Conservation (phyloP, 2,797 vertebrate species). For the Tenualosa ilisha region DNA sequence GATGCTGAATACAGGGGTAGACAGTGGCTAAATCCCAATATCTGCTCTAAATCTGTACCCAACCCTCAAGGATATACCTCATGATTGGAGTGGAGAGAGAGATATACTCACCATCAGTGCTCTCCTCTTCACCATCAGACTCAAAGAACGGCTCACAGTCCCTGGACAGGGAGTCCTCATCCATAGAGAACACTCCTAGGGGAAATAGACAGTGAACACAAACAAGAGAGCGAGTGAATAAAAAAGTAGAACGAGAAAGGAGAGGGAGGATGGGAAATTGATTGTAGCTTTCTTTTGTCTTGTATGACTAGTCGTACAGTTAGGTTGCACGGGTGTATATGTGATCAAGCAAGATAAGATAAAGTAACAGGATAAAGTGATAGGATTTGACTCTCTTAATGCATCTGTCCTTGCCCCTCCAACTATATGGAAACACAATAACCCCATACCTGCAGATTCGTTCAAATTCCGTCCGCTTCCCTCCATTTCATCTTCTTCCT, state of each 20-base stretch:
- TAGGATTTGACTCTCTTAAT: too few relatives aligned
- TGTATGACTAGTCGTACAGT: neutral
- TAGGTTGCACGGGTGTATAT: too few relatives aligned
- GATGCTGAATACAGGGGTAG: neutral
- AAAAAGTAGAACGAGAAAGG: neutral
- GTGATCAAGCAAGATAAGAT: too few relatives aligned
- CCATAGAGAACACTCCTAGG: constrained; percentile 90
- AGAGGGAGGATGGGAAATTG: neutral
- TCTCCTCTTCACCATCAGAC: constrained; percentile 89
- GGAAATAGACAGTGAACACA: neutral
- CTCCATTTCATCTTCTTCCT: constrained; percentile 75
- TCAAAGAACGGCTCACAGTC: constrained; percentile 92
- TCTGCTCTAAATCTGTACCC: too few relatives aligned
- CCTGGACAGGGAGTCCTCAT: constrained; percentile 86
- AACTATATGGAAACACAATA: too few relatives aligned
- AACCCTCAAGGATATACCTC: too few relatives aligned
- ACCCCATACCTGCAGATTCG: constrained; percentile 66
- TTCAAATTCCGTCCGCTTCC: constrained; percentile 66
- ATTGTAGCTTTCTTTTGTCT: too few relatives aligned
- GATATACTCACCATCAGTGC: constrained; percentile 82
- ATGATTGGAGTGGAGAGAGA: neutral
- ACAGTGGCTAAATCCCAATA: neutral
- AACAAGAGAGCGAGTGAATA: neutral
- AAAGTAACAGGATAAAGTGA: too few relatives aligned
- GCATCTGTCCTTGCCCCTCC: too few relatives aligned